Base-by-base conservation (phyloP, 2,797 vertebrate genomes). In the Apodemus agrarius region DNA sequence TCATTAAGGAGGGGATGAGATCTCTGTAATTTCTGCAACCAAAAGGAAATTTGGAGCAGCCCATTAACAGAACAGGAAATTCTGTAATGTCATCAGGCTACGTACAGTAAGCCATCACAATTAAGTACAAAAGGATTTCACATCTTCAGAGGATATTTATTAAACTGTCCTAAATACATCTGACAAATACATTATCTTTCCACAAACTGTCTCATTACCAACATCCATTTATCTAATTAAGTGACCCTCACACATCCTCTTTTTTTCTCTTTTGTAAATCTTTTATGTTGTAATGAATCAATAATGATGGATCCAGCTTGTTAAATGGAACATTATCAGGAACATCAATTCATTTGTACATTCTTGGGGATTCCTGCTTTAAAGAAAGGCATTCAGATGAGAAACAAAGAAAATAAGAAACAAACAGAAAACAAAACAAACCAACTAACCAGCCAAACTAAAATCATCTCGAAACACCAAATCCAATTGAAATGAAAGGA, bases 201-300 rank as follows among this genome's bases (percentile, higher is more conserved):
- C 21, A 61, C 96, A 94, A 95, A 85, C 0, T 37, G 0, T 19
- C 75, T 96, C 79, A 85, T 96, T 97, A 76, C 78, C 43, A 91
- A 79, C 46, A 95, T 97, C 83, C 37, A 97, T 98, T 98, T 90
- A 94, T 97, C 87, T 95, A 95, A 95, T 94, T 97, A 98, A 97
- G 87, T 93, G 88, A 96, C 69, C 61, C 54, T 94, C 89, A 89
- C 72, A 96, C 96, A 87, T 43, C 72, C 24, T 46, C 72, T 93
- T 83, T 43, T 88, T 97, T 97, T 31, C 43, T 92, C 79, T 92
- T 97, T 98, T 95, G 84, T 90, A 97, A 97, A 80, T 91, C 21
- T 57, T 94, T 37, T 72, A 78, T 87, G 67, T 84, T 52, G 91
- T 94, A 95, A 96, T 96, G 88, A 96, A 89, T 97, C 75, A 96